Base-by-base conservation (phyloP, 2,888 invertebrate genomes). In the Dusona sp. region DNA sequence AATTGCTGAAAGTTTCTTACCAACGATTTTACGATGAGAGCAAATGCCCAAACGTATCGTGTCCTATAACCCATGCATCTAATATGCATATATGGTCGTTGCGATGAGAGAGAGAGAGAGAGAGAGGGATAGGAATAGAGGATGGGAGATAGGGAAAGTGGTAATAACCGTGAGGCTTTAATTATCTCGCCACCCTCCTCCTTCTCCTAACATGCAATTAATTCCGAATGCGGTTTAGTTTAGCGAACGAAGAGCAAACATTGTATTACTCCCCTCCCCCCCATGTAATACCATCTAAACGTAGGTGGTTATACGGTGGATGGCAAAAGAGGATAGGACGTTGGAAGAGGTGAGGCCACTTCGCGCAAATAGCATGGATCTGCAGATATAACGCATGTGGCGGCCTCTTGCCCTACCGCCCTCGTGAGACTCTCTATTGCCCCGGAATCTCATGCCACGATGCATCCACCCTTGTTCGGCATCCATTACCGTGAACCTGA, bases 161-260 rank as follows among this genome's bases (percentile, higher is more conserved):
- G 86, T 89, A 89, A 89, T 90, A 91, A 90, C 89, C 91, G 89
- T 90, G 90, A 89, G 90, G 92, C 91, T 92, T 92, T 92, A 92
- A 92, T 92, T 92, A 92, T 92, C 91, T 90, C 90, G 90, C 92
- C 90, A 64, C 64, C 25, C 80, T 57, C 51, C 22, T 45, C 36
- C 45, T 57, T 74, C 90, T 92, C 86, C 91, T 92, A 92, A 92
- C 92, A 91, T 92, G 92, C 92, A 92, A 92, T 92, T 92, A 92
- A 92, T 92, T 92, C 92, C 91, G 89, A 92, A 92, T 92, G 92
- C 91, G 92, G 92, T 92, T 92, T 92, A 92, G 92, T 92, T 92
- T 92, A 92, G 92, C 92, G 91, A 91, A 92, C 91, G 92, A 90
- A 92, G 91, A 92, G 92, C 92, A 92, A 92, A 92, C 92, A 92